A percentile compares a stretch with the other conserved stretches of the same genome.
Evolutionary conservation across 1,140 invertebrate species (phyloP).

Genomic region (Drosophila dunni): DNA sequence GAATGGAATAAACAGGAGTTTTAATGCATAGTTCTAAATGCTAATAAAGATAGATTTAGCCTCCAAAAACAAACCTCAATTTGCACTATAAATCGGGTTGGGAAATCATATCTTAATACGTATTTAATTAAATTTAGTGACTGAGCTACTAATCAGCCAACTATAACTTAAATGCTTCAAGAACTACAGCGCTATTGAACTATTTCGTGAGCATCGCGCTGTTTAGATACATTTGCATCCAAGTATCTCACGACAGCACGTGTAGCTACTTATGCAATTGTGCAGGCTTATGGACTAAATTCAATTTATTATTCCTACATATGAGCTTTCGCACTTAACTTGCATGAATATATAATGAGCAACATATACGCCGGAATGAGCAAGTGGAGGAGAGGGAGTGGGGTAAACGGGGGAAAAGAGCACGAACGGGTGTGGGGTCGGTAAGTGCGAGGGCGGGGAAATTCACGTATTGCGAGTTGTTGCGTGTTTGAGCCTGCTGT

Average conservation of each 20-base stretch:
- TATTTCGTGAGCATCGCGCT: conserved; percentile 17
- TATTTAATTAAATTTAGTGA: too few relatives aligned
- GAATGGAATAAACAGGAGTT: too few relatives aligned
- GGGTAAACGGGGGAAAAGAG: background rate
- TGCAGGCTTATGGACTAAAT: conserved; percentile 58
- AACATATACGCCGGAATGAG: conserved; percentile 30
- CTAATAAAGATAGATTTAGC: too few relatives aligned
- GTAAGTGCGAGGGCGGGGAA: background rate
- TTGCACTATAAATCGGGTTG: too few relatives aligned
- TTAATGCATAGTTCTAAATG: too few relatives aligned
- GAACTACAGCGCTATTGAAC: background rate
- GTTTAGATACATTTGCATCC: conserved; percentile 60
- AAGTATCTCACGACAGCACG: conserved; percentile 24
- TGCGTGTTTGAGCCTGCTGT: conserved; percentile 61
- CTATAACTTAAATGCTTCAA: too few relatives aligned
- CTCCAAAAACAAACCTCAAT: too few relatives aligned
- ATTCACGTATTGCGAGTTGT: conserved; percentile 23
- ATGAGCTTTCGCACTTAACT: conserved; percentile 81
- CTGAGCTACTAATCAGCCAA: too few relatives aligned
- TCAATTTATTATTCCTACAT: conserved; percentile 80
- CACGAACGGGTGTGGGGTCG: background rate
- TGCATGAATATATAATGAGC: conserved; percentile 80
- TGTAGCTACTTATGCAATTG: conserved; percentile 67
- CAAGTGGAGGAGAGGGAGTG: conserved; percentile 17
- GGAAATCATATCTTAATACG: too few relatives aligned